These are phyloP conservation scores for Polypterus senegalus DNA, from an alignment of 2,113 vertebrate species.

Conservation along the genomic window DNA sequence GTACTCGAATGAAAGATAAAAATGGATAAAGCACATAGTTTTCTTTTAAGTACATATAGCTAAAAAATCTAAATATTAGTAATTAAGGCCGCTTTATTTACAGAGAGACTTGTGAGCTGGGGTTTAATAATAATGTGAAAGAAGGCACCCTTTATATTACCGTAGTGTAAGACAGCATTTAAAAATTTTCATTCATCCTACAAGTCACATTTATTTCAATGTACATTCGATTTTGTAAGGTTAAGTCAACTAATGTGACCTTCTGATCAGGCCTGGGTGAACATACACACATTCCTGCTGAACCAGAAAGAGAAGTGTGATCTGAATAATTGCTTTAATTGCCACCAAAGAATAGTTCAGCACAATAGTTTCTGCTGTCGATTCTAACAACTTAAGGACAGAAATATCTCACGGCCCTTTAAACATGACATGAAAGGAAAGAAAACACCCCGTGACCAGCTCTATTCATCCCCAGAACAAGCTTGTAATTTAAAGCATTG, in stretches of 20 bases:
- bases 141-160: too few relatives aligned
- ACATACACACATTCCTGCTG: constrained; percentile 43
- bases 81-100: too few relatives aligned
- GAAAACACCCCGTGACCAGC: constrained; percentile 40
- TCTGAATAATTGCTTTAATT: constrained; percentile 78
- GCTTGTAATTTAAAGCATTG: constrained; percentile 37
- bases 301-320: constrained; percentile 59
- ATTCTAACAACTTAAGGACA: constrained; percentile 45
- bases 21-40: too few relatives aligned
- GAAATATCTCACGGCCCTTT: constrained; percentile 46
- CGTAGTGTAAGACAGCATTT: too few relatives aligned
- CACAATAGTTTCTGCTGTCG: constrained; percentile 39
- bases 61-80: too few relatives aligned
- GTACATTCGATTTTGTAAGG: constrained; percentile 22
- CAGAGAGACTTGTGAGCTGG: too few relatives aligned
- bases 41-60: too few relatives aligned
- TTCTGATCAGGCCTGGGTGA: constrained; percentile 17
- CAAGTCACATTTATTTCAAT: too few relatives aligned
- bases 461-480: constrained; percentile 36
- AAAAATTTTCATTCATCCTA: too few relatives aligned
- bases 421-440: constrained; percentile 49
- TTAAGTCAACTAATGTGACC: constrained; percentile 19
- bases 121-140: too few relatives aligned
- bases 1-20: too few relatives aligned
- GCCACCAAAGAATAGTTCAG: constrained; percentile 54